phyloP scores from a whole-genome alignment of 2,113 vertebrate species.

The Leptosomus discolor region DNA sequence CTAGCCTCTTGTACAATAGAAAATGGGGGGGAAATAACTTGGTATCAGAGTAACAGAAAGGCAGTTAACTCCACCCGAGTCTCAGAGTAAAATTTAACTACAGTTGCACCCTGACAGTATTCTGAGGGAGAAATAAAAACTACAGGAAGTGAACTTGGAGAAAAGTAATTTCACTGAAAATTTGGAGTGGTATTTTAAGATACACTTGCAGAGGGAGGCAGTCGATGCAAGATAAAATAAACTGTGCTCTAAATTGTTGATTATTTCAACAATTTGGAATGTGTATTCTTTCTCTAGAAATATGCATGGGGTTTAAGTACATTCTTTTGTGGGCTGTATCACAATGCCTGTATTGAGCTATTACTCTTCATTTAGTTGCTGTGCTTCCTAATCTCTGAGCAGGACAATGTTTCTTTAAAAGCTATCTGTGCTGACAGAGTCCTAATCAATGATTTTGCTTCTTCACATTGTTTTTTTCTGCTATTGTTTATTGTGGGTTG shows the following conservation, averaged over 20 bases:
- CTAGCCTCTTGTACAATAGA: not conserved
- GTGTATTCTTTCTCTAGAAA: slow-evolving; percentile 13
- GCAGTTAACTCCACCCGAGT: not conserved
- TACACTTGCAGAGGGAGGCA: not conserved
- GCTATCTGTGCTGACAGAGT: not conserved
- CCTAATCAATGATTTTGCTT: not conserved
- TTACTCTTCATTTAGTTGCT: not conserved
- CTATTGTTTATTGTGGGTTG: not conserved
- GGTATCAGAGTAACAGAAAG: not conserved
- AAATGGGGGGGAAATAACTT: not conserved
- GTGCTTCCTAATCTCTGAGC: not conserved
- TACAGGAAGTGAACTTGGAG: not conserved
- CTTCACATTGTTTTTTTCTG: not conserved
- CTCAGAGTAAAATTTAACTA: not conserved
- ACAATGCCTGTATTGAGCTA: not conserved
- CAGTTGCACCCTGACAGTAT: not conserved
- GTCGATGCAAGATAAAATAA: not conserved
- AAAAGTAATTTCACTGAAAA: not conserved
- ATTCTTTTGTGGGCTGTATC: not conserved
- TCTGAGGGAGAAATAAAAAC: not conserved
- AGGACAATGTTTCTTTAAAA: not conserved
- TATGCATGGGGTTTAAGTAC: not conserved
- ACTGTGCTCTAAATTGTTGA: not conserved
- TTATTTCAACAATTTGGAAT: slow-evolving; percentile 46
- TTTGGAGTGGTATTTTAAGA: not conserved